Evolutionary conservation across 2,888 invertebrate genomes (phyloP).

Genomic region (Mythimna pallens): DNA sequence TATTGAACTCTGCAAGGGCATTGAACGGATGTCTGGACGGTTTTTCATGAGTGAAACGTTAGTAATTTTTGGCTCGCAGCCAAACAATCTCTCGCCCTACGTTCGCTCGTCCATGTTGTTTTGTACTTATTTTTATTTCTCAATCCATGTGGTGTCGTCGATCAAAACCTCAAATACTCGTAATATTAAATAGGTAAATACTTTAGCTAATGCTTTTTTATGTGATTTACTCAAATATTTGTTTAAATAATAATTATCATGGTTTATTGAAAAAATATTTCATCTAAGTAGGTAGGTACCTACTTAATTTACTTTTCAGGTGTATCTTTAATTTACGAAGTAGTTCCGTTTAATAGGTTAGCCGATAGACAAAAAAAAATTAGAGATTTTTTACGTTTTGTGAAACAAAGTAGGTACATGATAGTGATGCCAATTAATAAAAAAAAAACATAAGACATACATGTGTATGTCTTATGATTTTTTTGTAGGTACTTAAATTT

Average conservation of each 20-base stretch:
- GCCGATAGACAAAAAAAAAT: too few relatives aligned
- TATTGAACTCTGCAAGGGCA: constrained; percentile 58
- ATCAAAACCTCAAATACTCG: constrained; percentile 68
- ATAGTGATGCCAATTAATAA: too few relatives aligned
- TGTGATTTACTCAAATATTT: constrained; percentile 14
- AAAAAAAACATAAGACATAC: too few relatives aligned
- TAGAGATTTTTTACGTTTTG: too few relatives aligned
- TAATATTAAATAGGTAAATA: constrained; percentile 63
- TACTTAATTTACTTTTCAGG: too few relatives aligned
- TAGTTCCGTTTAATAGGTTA: too few relatives aligned
- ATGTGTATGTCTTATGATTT: too few relatives aligned
- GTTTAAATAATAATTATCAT: constrained; percentile 2
- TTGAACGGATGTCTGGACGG: constrained; percentile 67
- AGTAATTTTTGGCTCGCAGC: constrained; percentile 82
- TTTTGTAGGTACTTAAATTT: too few relatives aligned
- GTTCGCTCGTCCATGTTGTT: constrained; percentile 68
- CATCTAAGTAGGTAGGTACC: too few relatives aligned
- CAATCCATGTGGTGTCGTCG: constrained; percentile 80
- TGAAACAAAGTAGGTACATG: too few relatives aligned
- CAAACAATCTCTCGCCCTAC: constrained; percentile 78
- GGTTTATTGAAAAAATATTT: background rate
- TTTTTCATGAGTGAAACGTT: constrained; percentile 80
- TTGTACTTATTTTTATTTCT: constrained; percentile 81
- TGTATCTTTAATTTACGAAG: too few relatives aligned
- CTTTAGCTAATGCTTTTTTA: constrained; percentile 30